Base-by-base conservation (phyloP, 2,888 invertebrate genomes). In the Liopterus haemorrhoidalis region DNA sequence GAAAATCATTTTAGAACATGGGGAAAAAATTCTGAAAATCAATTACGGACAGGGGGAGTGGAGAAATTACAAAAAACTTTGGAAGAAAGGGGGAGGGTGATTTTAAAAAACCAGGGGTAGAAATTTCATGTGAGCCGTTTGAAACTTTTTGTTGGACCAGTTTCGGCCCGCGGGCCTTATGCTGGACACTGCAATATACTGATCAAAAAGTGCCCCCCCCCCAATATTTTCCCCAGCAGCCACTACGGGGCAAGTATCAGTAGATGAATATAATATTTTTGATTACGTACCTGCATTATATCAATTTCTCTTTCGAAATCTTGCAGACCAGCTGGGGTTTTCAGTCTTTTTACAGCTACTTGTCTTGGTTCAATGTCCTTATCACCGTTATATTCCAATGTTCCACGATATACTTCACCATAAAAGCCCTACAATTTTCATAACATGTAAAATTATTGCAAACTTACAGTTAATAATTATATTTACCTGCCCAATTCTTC, bases 271-370 rank as follows among this genome's bases (percentile, higher is more conserved):
- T 38, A 14, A 9, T 3, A 11, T 36, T 8, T 38, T 38, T 14
- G 16, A 24, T 6, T 18, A 36, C 40, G 37, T 64, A 85, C 86
- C 76, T 87, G 85, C 87, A 93, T 90, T 53, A 93, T 92, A 43
- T 79, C 74, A 45, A 91, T 82, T 72, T 93, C 93, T 48, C 89
- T 76, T 61, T 82, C 80, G 59, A 92, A 88, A 63, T 92, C 91
- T 46, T 78, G 75, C 9, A 79, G 62, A 27, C 71, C 69, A 3
- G 73, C 72, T 30, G 68, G 64, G 15, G 71, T 68, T 60, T 77
- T 79, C 4, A 83, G 64, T 54, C 78, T 78, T 60, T 85, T 85
- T 1, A 85, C 78, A 28, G 83, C 83, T 12, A 83, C 82, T 50
- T 69, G 67, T 53, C 74, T 70, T 0, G 73, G 69, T 45, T 74